A percentile compares a stretch with the other conserved stretches of the same genome.
Conservation (phyloP, 2,113 vertebrate species). For the Zeus faber region DNA sequence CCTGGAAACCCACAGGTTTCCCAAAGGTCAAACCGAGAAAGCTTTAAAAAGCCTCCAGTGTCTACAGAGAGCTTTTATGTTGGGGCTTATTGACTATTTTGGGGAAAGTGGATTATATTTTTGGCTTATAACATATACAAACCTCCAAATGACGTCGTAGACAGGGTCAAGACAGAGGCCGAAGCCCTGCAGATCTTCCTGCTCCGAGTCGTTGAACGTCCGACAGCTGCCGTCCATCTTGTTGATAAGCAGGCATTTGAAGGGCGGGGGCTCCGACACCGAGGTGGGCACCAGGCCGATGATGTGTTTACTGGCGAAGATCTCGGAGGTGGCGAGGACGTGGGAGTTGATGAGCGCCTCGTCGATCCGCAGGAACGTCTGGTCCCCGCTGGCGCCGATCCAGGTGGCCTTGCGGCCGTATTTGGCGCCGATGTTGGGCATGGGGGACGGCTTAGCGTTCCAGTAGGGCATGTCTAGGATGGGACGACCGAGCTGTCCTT, state of each 20-base stretch:
- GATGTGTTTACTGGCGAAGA: conserved; percentile 98
- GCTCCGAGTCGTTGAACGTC: conserved; percentile 98
- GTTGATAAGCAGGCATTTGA: conserved; percentile 98
- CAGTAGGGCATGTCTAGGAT: conserved; percentile 97
- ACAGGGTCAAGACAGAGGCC: conserved; percentile 97
- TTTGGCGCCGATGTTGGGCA: conserved; percentile 98
- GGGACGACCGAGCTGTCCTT: conserved; percentile 94
- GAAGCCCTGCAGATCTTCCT: conserved; percentile 97
- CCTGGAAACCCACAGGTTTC: conserved; percentile 61
- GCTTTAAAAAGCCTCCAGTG: too few species aligned
- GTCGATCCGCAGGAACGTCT: conserved; percentile 95
- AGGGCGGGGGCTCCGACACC: conserved; percentile 92
- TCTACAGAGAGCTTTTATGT: too few species aligned
- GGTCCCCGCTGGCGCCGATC: conserved; percentile 97
- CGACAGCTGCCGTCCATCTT: conserved; percentile 98
- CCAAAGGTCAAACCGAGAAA: too few species aligned
- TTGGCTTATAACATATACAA: too few species aligned
- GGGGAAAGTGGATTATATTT: too few species aligned
- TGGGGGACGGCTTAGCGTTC: conserved; percentile 95
- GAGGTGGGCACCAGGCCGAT: conserved; percentile 96
- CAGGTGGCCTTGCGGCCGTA: conserved; percentile 97
- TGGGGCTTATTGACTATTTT: too few species aligned
- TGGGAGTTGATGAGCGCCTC: conserved; percentile 99
- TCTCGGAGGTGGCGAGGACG: conserved; percentile 95
- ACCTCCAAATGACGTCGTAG: conserved; percentile 99